Base-by-base conservation (phyloP, 92 coral and sea anemone species). In the Porites lobata region DNA sequence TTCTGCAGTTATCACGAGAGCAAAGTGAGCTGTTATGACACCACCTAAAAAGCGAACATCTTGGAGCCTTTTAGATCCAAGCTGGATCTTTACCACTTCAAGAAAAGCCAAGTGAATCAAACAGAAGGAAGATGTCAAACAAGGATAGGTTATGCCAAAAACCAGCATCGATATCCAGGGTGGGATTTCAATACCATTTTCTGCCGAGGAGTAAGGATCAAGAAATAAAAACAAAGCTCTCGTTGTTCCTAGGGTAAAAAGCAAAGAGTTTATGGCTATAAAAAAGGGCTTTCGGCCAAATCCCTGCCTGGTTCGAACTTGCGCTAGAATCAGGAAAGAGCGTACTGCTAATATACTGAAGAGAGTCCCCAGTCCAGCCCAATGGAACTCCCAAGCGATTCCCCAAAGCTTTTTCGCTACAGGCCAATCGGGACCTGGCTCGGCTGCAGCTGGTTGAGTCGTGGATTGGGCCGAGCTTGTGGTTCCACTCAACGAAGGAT, bases 371-470 rank as follows among this genome's bases (percentile, higher is more conserved):
- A 96, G 89, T 6, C 98, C 96, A 32, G 93, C 91, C 89, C 92
- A 96, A 78, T 96, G 98, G 2, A 94, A 38, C 50, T 96, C 93
- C 98, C 98, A 96, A 9, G 93, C 94, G 24, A 88, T 24, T 53
- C 94, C 93, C 99, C 99, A 96, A 15, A 50, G 73, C 52, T 85
- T 84, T 74, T 74, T 92, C 7, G 99, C 99, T 21, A 86, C 88
- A 8, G 89, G 81, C 99, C 97, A 96, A 75, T 90, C 93, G 2
- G 98, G 98, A 18, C 92, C 97, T 7, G 98, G 97, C 78, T 96
- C 98, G 1, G 97, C 47, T 4, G 47, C 88, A 51, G 70, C 72
- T 2, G 96, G 83, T 3, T 4, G 22, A 1, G 61, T 10, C 14
- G 61, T 56, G 15, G 61, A 56, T 0, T 56, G 61, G 61, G 12